Evolutionary conservation across 2,797 vertebrate genomes (phyloP), one percentile per base, ranked within the genome.

Genomic region (Nannoperca australis): DNA sequence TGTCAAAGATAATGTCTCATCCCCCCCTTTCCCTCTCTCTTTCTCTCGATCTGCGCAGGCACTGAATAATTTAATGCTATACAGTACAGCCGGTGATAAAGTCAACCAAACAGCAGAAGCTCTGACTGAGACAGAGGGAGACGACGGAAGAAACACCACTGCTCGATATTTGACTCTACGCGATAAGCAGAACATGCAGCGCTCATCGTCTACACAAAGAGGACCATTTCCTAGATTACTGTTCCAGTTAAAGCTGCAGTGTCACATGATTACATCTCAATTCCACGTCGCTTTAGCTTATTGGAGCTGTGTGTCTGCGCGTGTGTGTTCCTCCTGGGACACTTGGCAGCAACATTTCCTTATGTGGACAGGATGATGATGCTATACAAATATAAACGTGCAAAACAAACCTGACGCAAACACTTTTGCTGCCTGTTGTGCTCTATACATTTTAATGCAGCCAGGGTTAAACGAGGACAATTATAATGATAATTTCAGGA

Each of bases 11-110:
- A 90, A 85, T 87, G 61, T 64, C 86, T 38, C 62, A 17, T 69
- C 40, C 5, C 60, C 36, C 49, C 5, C 32, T 4, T 20, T 4
- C 49, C 58, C 71, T 70, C 74, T 75, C 67, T 45, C 68, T 70
- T 36, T 81, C 78, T 81, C 79, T 79, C 78, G 63, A 82, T 86
- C 78, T 82, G 82, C 67, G 79, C 76, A 81, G 50, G 76, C 79
- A 77, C 81, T 91, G 88, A 92, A 92, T 92, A 88, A 92, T 89
- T 92, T 89, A 92, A 79, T 76, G 86, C 89, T 82, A 85, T 91
- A 91, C 87, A 88, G 85, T 90, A 78, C 78, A 90, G 83, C 62
- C 58, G 51, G 88, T 54, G 85, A 90, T 91, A 87, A 89, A 91
- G 89, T 86, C 85, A 76, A 83, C 49, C 85, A 47, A 86, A 82